Conservation (phyloP, 2,888 invertebrate genomes). For the Agrotis segetum region DNA sequence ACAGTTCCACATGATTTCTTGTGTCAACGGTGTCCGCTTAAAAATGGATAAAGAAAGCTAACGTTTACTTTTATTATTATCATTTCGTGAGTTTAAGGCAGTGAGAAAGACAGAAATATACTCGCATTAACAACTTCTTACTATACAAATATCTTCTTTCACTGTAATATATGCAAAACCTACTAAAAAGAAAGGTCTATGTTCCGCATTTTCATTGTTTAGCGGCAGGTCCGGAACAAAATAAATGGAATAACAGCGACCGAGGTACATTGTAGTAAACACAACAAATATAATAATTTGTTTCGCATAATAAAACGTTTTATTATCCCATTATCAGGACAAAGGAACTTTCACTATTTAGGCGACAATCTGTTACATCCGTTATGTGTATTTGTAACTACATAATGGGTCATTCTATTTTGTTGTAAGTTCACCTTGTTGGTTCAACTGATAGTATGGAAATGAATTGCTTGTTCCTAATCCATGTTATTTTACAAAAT, state of each 20-base stretch:
- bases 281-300: constrained; percentile 65
- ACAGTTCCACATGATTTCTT: constrained; percentile 26
- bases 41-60: constrained; percentile 30
- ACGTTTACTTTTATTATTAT: constrained; percentile 40
- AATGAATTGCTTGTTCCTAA: constrained; percentile 2
- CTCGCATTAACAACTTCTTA: constrained; percentile 32
- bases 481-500: not conserved
- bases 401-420: constrained; percentile 39
- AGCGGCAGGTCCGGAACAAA: constrained; percentile 8
- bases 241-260: constrained; percentile 33
- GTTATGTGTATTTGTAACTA: constrained; percentile 64
- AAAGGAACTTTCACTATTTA: constrained; percentile 76
- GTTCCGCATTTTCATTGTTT: constrained; percentile 25
- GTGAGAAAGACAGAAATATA: constrained; percentile 44
- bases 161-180: constrained; percentile 30
- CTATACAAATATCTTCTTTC: constrained; percentile 38
- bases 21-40: constrained; percentile 15
- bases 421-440: constrained; percentile 15
- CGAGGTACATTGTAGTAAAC: constrained; percentile 35
- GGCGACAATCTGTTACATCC: constrained; percentile 75
- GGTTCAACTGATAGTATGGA: constrained; percentile 18
- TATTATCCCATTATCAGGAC: constrained; percentile 69
- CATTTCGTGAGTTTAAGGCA: constrained; percentile 18
- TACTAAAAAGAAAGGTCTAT: constrained; percentile 34
- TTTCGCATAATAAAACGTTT: constrained; percentile 64